Evolutionary conservation across 2,888 invertebrate genomes (phyloP), one percentile per base, ranked within the genome.

Genomic region (Cheiracanthium punctorium): DNA sequence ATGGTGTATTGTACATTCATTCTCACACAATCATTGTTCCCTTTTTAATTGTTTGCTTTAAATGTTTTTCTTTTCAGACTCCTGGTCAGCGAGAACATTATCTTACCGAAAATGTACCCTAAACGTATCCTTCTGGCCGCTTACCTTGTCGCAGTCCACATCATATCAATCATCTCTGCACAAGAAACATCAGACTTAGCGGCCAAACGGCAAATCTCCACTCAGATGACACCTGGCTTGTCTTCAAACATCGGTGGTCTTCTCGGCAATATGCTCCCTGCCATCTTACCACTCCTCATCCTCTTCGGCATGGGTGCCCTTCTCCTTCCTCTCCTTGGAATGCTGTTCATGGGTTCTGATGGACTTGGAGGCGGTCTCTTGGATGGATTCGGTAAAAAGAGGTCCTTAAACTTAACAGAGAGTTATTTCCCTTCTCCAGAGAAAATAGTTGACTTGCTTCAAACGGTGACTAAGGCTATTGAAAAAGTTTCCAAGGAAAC

Each of bases 391-490:
- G 70, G 73, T 69, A 84, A 79, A 28, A 84, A 73, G 14, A 73
- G 79, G 7, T 72, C 48, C 17, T 52, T 76, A 1, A 71, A 71
- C 28, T 28, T 41, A 14, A 71, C 8, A 0, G 37, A 37, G 2
- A 48, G 28, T 14, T 79, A 77, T 20, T 41, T 84, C 0, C 79
- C 79, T 29, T 79, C 77, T 7, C 20, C 84, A 28, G 84, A 84
- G 52, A 84, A 84, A 52, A 30, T 84, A 2, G 30, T 73, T 29
- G 84, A 84, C 20, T 20, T 84, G 10, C 20, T 84, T 29, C 73
- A 84, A 28, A 79, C 84, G 5, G 48, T 84, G 17, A 84, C 79
- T 20, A 84, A 84, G 29, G 84, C 84, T 58, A 58, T 84, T n/a
- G 84, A 84, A 41, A 79, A 84, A 58, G 84, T 73, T 33, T 48